Percentiles rank a stretch among this genome's conserved stretches.
phyloP scores from a whole-genome alignment of 2,888 invertebrate genomes.

The Sminthurides aquaticus region DNA sequence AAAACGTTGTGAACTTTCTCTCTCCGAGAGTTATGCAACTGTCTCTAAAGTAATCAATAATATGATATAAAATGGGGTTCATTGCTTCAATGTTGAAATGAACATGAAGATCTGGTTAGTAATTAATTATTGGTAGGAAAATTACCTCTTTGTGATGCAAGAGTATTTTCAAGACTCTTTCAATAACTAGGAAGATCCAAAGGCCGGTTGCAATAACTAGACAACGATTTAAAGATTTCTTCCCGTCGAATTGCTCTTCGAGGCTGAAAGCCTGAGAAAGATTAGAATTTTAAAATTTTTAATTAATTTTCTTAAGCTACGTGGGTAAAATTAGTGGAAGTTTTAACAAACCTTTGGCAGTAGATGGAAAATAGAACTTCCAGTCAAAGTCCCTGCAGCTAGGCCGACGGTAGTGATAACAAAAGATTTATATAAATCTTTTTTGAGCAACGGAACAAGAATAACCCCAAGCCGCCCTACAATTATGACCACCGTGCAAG shows the following conservation, averaged over 20 bases:
- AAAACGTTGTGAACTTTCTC: neutral
- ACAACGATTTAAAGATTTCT: constrained; percentile 46
- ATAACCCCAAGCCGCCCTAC: constrained; percentile 16
- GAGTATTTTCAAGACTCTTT: constrained; percentile 53
- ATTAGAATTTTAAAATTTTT: neutral
- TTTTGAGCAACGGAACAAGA: constrained; percentile 9
- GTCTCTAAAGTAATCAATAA: constrained; percentile 1
- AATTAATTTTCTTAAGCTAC: neutral
- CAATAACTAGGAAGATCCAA: constrained; percentile 55
- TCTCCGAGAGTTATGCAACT: neutral
- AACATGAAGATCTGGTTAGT: too few relatives aligned
- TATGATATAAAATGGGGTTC: too few relatives aligned
- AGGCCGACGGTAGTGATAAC: constrained; percentile 17
- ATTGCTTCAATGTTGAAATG: too few relatives aligned
- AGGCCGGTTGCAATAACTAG: constrained; percentile 52
- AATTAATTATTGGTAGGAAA: neutral
- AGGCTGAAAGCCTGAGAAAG: constrained; percentile 17
- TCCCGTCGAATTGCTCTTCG: constrained; percentile 10
- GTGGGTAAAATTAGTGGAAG: too few relatives aligned
- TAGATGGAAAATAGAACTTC: constrained; percentile 18
- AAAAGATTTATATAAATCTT: constrained; percentile 16
- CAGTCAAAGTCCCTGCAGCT: constrained; percentile 19
- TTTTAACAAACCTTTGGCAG: constrained; percentile 10
- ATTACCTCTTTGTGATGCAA: constrained; percentile 46
- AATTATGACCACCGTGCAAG: constrained; percentile 12